phyloP scores from a whole-genome alignment of 2,797 vertebrate genomes.

The Myotis daubentonii region DNA sequence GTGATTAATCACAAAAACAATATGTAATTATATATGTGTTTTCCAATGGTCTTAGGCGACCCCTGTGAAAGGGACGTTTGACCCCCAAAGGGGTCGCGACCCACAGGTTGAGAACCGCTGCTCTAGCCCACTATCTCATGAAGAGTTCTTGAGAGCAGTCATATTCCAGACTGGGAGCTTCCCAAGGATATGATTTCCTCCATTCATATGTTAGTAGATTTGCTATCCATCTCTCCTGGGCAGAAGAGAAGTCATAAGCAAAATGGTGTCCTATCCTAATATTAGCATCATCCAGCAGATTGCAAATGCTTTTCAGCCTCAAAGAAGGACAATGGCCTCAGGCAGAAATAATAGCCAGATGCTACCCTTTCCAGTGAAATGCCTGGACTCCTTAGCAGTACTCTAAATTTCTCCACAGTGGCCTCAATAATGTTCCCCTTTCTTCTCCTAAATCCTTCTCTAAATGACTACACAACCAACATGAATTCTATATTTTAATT shows the following conservation, averaged over 20 bases:
- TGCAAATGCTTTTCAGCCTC: not conserved
- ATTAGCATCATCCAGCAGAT: not conserved
- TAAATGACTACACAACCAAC: not conserved
- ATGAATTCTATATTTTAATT: not conserved
- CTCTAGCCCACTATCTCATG: not conserved
- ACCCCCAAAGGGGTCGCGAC: too few species aligned
- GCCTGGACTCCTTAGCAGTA: not conserved
- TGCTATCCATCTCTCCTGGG: not conserved
- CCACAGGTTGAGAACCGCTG: too few species aligned
- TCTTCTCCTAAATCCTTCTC: not conserved
- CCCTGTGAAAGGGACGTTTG: too few species aligned
- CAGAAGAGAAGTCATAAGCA: not conserved
- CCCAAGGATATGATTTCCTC: not conserved
- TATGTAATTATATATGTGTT: too few species aligned
- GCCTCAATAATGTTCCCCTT: not conserved
- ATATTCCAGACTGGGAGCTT: slow-evolving; percentile 1
- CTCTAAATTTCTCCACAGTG: not conserved
- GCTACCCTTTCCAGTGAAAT: not conserved
- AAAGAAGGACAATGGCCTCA: not conserved
- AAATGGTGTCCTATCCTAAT: not conserved
- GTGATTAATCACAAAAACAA: too few species aligned
- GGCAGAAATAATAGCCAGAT: not conserved
- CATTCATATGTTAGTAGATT: not conserved
- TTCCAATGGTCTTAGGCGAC: too few species aligned
- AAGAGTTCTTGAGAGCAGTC: not conserved